Evolutionary conservation across 2,113 vertebrate genomes (phyloP), one percentile per base, ranked within the genome.

Genomic region (Struthidea cinerea): DNA sequence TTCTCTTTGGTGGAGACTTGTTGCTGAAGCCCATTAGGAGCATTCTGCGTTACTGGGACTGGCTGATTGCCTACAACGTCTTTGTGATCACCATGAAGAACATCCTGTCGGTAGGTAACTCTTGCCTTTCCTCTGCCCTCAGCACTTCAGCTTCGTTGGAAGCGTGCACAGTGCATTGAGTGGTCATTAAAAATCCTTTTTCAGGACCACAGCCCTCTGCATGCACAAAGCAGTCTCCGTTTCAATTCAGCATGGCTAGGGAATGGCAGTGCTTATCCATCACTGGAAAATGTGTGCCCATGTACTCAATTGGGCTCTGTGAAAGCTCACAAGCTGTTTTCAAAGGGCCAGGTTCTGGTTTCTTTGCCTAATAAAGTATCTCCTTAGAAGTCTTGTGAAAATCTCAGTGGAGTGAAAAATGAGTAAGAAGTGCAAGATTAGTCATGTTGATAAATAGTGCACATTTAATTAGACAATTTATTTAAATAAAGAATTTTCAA

Each of bases 11-110:
- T 14, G 99, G 99, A 9, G 98, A 99, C 87, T 97, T 99, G 84
- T 87, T 99, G 52, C 97, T 99, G 91, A 99, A 99, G 94, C 99
- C 99, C 61, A 99, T 99, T 96, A 99, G 98, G 95, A 99, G 98
- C 97, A 99, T 99, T 84, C 98, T 99, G 32, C 99, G 98, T 89
- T 99, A 99, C 96, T 99, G 99, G 99, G 99, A 99, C 97, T 99
- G 99, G 98, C 98, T 99, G 88, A 99, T 99, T 67, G 99, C 99
- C 16, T 99, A 99, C 98, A 99, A 99, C 4, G 97, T 99, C 73
- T 99, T 99, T 16, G 99, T 99, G n/a, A 99, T 99, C 97, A 99
- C 99, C 11, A 99, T 99, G 99, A 99, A 99, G 97, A 99, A 99
- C 79, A 98, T 99, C 92, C 97, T 99, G 23, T 99, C 99, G 5